phyloP scores from a whole-genome alignment of 2,797 vertebrate species.

The Tiaroga cobitis region DNA sequence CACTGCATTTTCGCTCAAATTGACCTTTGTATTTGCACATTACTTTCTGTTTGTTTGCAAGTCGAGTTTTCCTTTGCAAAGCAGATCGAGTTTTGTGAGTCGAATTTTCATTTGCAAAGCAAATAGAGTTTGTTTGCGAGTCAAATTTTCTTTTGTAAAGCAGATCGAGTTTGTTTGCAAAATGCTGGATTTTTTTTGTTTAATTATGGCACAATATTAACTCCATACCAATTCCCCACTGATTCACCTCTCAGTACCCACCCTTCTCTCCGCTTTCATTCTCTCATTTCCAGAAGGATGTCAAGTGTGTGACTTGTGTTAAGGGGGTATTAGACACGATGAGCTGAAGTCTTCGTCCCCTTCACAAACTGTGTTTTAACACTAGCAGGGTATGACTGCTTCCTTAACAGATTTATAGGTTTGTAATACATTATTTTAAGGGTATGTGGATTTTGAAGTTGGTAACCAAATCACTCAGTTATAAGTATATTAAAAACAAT shows the following conservation, averaged over 20 bases:
- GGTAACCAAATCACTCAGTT: conserved; percentile 1
- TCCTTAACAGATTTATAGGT: conserved; percentile 12
- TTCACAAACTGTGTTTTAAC: background rate
- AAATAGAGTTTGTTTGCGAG: too few species aligned
- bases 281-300: conserved; percentile 11
- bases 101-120: too few species aligned
- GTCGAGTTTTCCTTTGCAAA: too few species aligned
- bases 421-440: background rate
- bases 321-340: background rate
- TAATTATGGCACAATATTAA: too few species aligned
- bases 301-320: conserved; percentile 7
- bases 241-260: background rate
- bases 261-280: background rate
- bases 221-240: background rate
- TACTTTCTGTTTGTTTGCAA: too few species aligned
- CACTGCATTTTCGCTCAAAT: too few species aligned
- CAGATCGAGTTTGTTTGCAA: too few species aligned
- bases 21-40: too few species aligned
- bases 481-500: background rate
- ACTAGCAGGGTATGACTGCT: background rate
- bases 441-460: background rate
- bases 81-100: too few species aligned
- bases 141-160: too few species aligned
- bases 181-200: too few species aligned
- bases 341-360: background rate